These are phyloP conservation scores for Serrognathus titanus DNA, from an alignment of 2,888 invertebrate genomes.

Conservation along the genomic window DNA sequence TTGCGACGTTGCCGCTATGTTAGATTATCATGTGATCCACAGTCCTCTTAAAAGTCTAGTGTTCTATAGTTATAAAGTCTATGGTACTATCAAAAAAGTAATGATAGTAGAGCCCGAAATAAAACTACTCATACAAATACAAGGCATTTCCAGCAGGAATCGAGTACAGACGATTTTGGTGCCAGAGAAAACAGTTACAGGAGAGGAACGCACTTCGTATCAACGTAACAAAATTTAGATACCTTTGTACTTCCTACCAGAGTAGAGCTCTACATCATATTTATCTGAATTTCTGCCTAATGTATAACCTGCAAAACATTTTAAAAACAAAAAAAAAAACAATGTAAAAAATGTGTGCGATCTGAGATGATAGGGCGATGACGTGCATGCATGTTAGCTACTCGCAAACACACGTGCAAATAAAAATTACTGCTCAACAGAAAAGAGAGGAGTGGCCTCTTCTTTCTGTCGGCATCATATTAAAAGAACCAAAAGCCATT, in stretches of 20 bases:
- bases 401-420: too few species aligned
- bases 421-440: background rate
- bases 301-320: constrained; percentile 28
- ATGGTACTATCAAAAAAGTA: constrained; percentile 1
- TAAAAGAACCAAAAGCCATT: too few species aligned
- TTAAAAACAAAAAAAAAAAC: constrained; percentile 13
- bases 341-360: constrained; percentile 3
- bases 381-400: background rate
- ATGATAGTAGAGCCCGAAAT: constrained; percentile 9
- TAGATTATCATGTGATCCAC: too few species aligned
- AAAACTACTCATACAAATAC: too few species aligned
- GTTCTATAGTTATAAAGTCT: too few species aligned
- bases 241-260: constrained; percentile 28
- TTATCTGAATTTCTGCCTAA: constrained; percentile 25
- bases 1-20: too few species aligned
- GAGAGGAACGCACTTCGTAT: too few species aligned
- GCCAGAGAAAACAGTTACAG: too few species aligned
- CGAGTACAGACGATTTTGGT: too few species aligned
- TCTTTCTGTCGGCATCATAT: too few species aligned
- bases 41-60: too few species aligned
- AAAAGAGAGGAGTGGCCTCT: background rate
- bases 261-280: constrained; percentile 27
- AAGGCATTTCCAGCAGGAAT: too few species aligned
- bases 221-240: constrained; percentile 9
- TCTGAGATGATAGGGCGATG: background rate